Evolutionary conservation across 2,797 vertebrate species (phyloP).

Genomic region (Lacerta agilis): DNA sequence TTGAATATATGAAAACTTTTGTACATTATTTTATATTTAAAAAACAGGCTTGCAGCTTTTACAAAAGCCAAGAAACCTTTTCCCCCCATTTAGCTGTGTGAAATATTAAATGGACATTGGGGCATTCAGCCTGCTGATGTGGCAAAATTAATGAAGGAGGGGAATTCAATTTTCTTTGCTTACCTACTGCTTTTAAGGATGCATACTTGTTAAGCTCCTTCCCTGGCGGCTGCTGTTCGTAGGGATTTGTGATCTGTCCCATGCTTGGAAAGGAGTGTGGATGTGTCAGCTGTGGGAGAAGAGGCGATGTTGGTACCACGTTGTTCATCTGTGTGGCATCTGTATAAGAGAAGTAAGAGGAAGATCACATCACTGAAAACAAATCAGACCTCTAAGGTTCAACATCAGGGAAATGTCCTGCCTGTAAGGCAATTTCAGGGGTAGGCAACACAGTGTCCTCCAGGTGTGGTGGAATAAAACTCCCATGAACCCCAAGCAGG

Average conservation of each 20-base stretch:
- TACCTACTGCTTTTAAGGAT: constrained; percentile 96
- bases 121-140: background rate
- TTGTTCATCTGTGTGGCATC: constrained; percentile 94
- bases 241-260: constrained; percentile 93
- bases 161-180: constrained; percentile 63
- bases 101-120: background rate
- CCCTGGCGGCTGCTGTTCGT: constrained; percentile 91
- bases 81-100: too few relatives aligned
- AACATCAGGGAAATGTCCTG: too few relatives aligned
- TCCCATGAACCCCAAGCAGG: too few relatives aligned
- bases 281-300: constrained; percentile 89
- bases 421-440: too few relatives aligned
- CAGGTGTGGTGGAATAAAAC: too few relatives aligned
- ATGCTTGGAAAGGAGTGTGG: constrained; percentile 92
- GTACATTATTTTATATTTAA: too few relatives aligned
- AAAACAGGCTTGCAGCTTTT: too few relatives aligned
- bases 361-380: constrained; percentile 3
- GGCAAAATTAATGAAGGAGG: background rate
- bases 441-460: too few relatives aligned
- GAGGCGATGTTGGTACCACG: constrained; percentile 84
- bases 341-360: constrained; percentile 72
- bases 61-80: too few relatives aligned
- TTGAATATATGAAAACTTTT: too few relatives aligned
- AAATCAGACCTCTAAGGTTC: background rate
- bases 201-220: constrained; percentile 98